A percentile compares a stretch with the other conserved stretches of the same genome.
These are phyloP conservation scores for Pygocentrus nattereri DNA, from an alignment of 2,797 vertebrate species.

Conservation along the genomic window DNA sequence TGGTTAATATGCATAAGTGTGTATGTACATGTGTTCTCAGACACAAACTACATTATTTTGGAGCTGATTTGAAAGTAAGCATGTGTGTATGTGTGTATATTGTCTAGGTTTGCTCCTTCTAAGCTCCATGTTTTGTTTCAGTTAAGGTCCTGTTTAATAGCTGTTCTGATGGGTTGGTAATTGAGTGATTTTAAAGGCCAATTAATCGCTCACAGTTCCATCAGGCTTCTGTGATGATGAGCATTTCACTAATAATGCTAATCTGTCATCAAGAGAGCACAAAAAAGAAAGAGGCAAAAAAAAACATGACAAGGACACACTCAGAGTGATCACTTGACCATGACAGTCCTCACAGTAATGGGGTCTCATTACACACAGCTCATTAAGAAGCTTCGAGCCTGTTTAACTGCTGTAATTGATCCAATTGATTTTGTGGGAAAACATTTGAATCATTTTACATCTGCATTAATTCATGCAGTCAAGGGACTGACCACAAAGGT, in stretches of 20 bases:
- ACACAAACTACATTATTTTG: no score
- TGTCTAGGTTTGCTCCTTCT: neutral
- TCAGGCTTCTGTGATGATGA: conserved; percentile 33
- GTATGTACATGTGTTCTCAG: neutral
- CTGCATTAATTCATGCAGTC: neutral
- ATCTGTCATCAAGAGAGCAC: conserved; percentile 40
- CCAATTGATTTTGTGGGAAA: conserved; percentile 36
- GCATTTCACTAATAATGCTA: conserved; percentile 40
- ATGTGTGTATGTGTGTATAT: neutral
- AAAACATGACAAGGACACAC: conserved; percentile 44
- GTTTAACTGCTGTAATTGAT: conserved; percentile 33
- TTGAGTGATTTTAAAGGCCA: conserved; percentile 19
- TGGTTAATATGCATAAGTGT: neutral
- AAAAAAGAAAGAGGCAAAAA: neutral
- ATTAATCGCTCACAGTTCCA: conserved; percentile 33
- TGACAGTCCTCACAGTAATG: conserved; percentile 21
- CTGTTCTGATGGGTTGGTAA: conserved; percentile 15
- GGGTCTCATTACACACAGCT: conserved; percentile 32
- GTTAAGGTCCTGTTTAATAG: neutral
- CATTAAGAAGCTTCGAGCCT: conserved; percentile 31
- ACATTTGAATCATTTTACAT: conserved; percentile 17
- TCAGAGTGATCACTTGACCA: conserved; percentile 38
- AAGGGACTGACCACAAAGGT: neutral
- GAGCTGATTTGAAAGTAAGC: neutral
- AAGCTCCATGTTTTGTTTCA: neutral